Base-by-base conservation (phyloP, 2,113 vertebrate species). In the Girardinichthys multiradiatus region DNA sequence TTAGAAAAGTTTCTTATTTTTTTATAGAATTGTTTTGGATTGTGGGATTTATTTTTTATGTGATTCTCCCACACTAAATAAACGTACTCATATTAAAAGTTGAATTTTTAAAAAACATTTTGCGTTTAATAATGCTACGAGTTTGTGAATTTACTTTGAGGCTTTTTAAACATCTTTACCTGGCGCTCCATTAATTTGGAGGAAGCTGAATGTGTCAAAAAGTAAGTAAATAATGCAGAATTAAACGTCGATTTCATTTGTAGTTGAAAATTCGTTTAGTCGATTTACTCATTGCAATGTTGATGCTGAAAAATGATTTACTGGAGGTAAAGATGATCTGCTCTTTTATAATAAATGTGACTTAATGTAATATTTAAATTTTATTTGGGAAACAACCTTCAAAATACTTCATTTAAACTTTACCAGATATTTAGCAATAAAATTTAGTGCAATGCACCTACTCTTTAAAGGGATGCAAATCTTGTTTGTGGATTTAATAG, bases 401-500 rank as follows among this genome's bases (percentile, higher is more conserved):
- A 39, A 26, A 13, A 15, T 3, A 39, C 62, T 64, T 64, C 31
- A 39, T 68, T 31, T 12, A 2, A 29, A 29, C 14, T 31, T 48
- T 24, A 30, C 24, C 24, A 26, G 2, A 19, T 57, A 35, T 17
- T 68, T 31, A 19, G 15, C n/a, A 8, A n/a, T 6, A 19, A 26
- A 26, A 58, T 37, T 72, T 51, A 21, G 19, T 27, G 9, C 14
- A 64, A 35, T 39, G 64, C 48, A 51, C 31, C 45, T 33, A 45
- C 68, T 37, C n/a, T 0, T 19, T 45, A 30, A 57, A 45, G 39
- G 31, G 31, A 27, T 70, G 64, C 27, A 73, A 60, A 79, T 81
- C 76, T 66, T 81, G 74, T 83, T 81, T 63, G 24, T 71, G 66
- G 77, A 77, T 74, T 83, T 85, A 79, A 82, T 68, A 57, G 57